A percentile compares a stretch with the other conserved stretches of the same genome.
phyloP scores from a whole-genome alignment of 2,888 invertebrate species.

The Agelastica alni region DNA sequence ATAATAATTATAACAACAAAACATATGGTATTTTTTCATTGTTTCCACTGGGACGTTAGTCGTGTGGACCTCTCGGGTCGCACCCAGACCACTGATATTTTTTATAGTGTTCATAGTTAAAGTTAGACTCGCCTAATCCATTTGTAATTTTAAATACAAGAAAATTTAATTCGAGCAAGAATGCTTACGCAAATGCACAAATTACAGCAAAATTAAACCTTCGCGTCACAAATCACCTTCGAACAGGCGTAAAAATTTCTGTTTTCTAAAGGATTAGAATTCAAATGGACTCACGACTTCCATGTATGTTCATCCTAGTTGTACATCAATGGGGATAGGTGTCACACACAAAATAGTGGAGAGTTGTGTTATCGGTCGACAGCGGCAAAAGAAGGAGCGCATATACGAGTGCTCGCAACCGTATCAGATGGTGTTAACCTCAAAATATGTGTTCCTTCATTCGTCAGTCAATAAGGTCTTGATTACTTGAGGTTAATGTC shows the following conservation, averaged over 20 bases:
- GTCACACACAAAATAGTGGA: conserved; percentile 51
- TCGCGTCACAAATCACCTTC: conserved; percentile 18
- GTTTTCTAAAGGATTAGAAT: conserved; percentile 34
- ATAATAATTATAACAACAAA: no score
- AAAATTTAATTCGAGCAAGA: no score
- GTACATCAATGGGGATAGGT: conserved; percentile 52
- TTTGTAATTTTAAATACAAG: no score
- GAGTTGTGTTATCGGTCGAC: conserved; percentile 47
- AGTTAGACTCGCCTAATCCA: no score
- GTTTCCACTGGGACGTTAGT: no score
- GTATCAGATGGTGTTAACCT: conserved; percentile 47
- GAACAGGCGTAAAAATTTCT: conserved; percentile 26
- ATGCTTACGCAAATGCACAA: conserved; percentile 17
- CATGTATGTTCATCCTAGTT: conserved; percentile 48
- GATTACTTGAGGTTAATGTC: conserved; percentile 40
- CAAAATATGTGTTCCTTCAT: conserved; percentile 40
- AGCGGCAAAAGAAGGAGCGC: conserved; percentile 41
- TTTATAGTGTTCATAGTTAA: no score
- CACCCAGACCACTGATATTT: no score
- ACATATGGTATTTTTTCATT: no score
- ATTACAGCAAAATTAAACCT: conserved; percentile 25
- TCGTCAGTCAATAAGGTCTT: conserved; percentile 43
- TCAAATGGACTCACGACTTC: conserved; percentile 45
- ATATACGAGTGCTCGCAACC: conserved; percentile 44
- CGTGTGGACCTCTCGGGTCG: no score